Evolutionary conservation across 2,888 invertebrate genomes (phyloP).

Genomic region (Dysmachus trigonus): DNA sequence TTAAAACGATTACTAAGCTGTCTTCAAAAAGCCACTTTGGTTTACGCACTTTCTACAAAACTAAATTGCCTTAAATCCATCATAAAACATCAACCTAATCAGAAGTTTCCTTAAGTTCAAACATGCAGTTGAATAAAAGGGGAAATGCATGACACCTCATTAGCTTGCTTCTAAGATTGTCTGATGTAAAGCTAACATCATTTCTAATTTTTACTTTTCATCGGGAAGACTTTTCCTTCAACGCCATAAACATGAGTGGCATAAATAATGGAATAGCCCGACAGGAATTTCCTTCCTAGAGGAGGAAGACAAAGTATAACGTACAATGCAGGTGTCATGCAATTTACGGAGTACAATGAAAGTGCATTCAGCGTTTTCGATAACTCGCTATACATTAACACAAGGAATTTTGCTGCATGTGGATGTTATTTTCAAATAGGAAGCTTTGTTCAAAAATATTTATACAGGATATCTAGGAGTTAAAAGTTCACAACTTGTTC

Average conservation of each 20-base stretch:
- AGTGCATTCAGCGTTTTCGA: conserved; percentile 29
- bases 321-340: conserved; percentile 37
- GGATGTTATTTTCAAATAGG: not conserved
- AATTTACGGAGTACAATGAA: conserved; percentile 26
- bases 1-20: too few relatives aligned
- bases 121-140: not conserved
- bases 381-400: not conserved
- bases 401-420: not conserved
- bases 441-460: not conserved
- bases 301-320: conserved; percentile 31
- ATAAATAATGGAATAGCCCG: conserved; percentile 13
- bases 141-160: not conserved
- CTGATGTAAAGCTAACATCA: not conserved
- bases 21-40: too few relatives aligned
- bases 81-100: not conserved
- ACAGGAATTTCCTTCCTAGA: not conserved
- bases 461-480: not conserved
- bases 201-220: conserved; percentile 10
- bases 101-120: not conserved
- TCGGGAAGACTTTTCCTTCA: not conserved
- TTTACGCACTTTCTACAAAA: too few relatives aligned
- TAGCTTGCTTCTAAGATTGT: conserved; percentile 3
- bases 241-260: not conserved
- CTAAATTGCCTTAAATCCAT: not conserved
- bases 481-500: not conserved